A percentile compares a stretch with the other conserved stretches of the same genome.
These are phyloP conservation scores for Hormiphora californensis DNA, from an alignment of 37 sponge, comb jelly and placozoan genomes.

Conservation along the genomic window DNA sequence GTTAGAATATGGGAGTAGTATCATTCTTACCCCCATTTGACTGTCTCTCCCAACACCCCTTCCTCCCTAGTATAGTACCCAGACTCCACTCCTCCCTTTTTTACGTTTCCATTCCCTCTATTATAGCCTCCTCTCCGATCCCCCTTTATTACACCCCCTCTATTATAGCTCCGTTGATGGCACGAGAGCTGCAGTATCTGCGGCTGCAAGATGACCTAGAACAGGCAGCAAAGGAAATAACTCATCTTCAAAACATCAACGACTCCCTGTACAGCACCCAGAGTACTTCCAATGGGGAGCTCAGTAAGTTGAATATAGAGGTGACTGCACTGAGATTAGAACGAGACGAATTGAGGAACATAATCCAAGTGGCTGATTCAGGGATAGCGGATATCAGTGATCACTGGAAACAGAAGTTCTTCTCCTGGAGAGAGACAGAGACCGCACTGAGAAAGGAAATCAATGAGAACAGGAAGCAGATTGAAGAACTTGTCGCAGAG, in stretches of 20 bases:
- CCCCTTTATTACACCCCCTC: too few species aligned
- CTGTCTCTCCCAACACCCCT: too few species aligned
- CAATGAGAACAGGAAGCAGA: neutral
- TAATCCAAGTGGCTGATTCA: neutral
- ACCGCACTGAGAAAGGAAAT: neutral
- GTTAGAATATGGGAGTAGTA: too few species aligned
- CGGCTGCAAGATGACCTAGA: neutral
- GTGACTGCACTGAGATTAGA: constrained; percentile 15
- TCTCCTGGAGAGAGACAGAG: constrained; percentile 41
- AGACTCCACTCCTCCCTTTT: too few species aligned
- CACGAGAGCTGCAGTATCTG: neutral
- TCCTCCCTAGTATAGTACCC: too few species aligned
- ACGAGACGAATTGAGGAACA: neutral
- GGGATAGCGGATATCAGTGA: constrained; percentile 31
- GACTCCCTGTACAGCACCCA: neutral
- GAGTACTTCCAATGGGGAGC: neutral
- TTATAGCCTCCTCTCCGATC: too few species aligned
- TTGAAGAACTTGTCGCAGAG: neutral
- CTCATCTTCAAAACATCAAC: constrained; percentile 7
- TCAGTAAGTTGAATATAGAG: constrained; percentile 1
- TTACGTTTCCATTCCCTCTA: too few species aligned
- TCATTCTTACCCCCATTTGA: too few species aligned
- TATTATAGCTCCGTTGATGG: neutral
- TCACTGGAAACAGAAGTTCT: constrained; percentile 47
- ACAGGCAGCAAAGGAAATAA: constrained; percentile 45